Evolutionary conservation across 2,113 vertebrate genomes (phyloP), one percentile per base, ranked within the genome.

Genomic region (Rhinoptilus africanus): DNA sequence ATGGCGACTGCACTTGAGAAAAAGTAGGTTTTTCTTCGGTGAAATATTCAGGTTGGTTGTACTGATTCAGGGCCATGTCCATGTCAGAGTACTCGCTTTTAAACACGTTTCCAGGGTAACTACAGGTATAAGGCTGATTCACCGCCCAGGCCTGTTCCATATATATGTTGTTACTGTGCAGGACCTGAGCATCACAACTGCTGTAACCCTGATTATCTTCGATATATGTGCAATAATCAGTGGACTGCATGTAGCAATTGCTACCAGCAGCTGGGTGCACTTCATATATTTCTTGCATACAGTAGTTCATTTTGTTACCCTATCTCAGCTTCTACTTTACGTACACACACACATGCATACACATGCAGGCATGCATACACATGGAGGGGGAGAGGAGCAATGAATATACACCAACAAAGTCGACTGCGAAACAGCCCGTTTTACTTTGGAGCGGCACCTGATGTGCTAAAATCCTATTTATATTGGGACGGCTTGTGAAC

Each of bases 121-220:
- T 98, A 97, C 98, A 99, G 73, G 98, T 98, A 97, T 98, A 99
- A 96, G 98, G 98, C 98, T 99, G 99, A 97, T 98, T 97, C 88
- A 98, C 97, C 43, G 98, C 98, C 99, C 99, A 99, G 96, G 99
- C 97, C 98, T 99, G 99, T 98, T 99, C 99, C 99, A 99, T 98
- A 98, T 98, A 99, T 95, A 99, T 98, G 97, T 98, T 98, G 97
- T 98, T 99, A 97, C 97, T 96, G 98, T 99, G 99, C 93, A 99
- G 97, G 43, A 98, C 98, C 97, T 99, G 99, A 94, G 98, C 97
- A 96, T 99, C 99, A 35, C 97, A 98, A 97, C 97, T 98, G 85
- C 98, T 96, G 87, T 98, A 99, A 92, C 98, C 98, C 14, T 98
- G 98, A 77, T 98, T 99, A 59, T 99, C 99, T 83, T 98, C 98